phyloP scores from a whole-genome alignment of 1,140 invertebrate species.

The Atta texana region DNA sequence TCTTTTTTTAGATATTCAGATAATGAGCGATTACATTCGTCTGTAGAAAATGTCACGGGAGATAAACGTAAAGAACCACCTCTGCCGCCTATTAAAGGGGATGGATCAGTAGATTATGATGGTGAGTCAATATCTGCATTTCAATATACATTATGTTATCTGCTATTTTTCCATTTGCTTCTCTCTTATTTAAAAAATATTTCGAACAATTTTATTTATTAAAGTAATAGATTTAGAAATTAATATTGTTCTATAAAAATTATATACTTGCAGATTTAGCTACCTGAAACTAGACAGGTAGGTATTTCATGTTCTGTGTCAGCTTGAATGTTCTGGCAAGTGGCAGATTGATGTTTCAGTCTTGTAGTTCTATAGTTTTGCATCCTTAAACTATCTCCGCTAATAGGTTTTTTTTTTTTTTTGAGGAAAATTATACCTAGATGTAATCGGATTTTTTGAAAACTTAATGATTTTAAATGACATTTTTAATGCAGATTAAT shows the following conservation, averaged over 20 bases:
- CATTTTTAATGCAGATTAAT: no score
- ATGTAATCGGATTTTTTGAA: not conserved
- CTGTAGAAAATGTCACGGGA: slow-evolving; percentile 22
- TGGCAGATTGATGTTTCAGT: not conserved
- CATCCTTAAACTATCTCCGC: no score
- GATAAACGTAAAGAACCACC: slow-evolving; percentile 79
- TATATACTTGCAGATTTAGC: not conserved
- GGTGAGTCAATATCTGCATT: slow-evolving; percentile 82
- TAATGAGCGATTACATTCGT: slow-evolving; percentile 71
- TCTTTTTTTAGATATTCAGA: slow-evolving; percentile 78
- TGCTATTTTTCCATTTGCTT: not conserved
- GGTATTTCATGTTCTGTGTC: not conserved
- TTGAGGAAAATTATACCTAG: not conserved
- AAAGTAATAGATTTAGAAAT: not conserved
- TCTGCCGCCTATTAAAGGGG: slow-evolving; percentile 86
- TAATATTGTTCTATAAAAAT: slow-evolving; percentile 11
- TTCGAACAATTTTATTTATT: not conserved
- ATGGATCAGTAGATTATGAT: slow-evolving; percentile 90
- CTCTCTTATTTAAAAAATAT: not conserved
- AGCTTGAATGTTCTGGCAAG: not conserved
- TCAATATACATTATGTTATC: not conserved
- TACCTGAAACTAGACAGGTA: slow-evolving; percentile 1
- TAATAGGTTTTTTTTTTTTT: not conserved
- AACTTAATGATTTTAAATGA: not conserved
- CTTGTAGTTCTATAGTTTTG: no score